A percentile compares a stretch with the other conserved stretches of the same genome.
These are phyloP conservation scores for Lordiphosa clarofinis DNA, from an alignment of 1,140 invertebrate species.

Conservation along the genomic window DNA sequence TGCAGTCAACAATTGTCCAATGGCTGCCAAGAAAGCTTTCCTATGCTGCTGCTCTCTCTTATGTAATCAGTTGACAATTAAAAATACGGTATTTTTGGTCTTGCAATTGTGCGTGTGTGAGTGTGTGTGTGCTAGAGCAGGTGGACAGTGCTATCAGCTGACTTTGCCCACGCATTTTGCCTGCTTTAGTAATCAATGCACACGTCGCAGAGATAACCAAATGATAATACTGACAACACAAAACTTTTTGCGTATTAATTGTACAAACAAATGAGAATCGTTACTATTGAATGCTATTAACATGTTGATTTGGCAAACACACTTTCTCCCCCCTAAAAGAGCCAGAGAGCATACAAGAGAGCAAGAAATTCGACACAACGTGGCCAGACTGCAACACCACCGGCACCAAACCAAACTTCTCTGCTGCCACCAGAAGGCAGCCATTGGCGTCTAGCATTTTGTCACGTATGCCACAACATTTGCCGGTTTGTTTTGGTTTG, in stretches of 20 bases:
- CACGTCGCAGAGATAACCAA: slow-evolving; percentile 31
- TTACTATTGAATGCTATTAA: too few relatives aligned
- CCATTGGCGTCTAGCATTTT: slow-evolving; percentile 39
- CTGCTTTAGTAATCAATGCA: slow-evolving; percentile 33
- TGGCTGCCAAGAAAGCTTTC: not conserved
- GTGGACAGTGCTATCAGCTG: slow-evolving; percentile 34
- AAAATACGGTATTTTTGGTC: slow-evolving; percentile 8
- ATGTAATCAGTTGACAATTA: slow-evolving; percentile 39
- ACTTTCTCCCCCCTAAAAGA: slow-evolving; percentile 14
- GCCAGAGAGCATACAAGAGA: not conserved
- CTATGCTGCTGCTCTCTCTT: slow-evolving; percentile 10
- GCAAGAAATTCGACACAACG: slow-evolving; percentile 2
- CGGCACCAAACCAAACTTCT: not conserved
- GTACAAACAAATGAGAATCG: not conserved
- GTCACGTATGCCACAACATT: slow-evolving; percentile 58
- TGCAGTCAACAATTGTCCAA: slow-evolving; percentile 28
- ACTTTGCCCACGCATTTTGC: slow-evolving; percentile 16
- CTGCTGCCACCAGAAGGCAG: slow-evolving; percentile 25
- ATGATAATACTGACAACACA: slow-evolving; percentile 20
- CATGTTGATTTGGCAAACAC: not conserved
- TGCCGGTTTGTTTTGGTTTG: slow-evolving; percentile 43
- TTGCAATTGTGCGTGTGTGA: slow-evolving; percentile 9
- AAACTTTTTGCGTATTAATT: slow-evolving; percentile 11
- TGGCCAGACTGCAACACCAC: not conserved
- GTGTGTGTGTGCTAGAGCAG: not conserved